Conservation (phyloP, 2,888 invertebrate genomes). For the Eremobia ochroleuca region DNA sequence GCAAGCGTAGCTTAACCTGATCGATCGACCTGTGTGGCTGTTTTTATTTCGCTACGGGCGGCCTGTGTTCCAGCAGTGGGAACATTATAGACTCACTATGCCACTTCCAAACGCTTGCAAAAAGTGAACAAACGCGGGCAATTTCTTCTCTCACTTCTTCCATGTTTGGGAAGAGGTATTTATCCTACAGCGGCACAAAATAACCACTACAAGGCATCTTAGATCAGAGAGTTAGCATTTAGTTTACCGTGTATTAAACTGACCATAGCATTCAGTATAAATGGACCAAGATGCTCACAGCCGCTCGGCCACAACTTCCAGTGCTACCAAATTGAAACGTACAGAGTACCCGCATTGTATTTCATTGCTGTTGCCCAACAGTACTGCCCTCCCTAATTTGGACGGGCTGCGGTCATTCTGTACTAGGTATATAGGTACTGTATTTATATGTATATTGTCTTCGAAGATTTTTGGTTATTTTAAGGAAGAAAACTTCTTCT, state of each 20-base stretch:
- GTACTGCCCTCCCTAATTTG: slow-evolving; percentile 44
- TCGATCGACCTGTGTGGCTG: too few relatives aligned
- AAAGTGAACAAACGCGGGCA: not conserved
- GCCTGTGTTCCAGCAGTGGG: too few relatives aligned
- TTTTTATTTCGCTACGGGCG: too few relatives aligned
- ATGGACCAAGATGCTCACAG: not conserved
- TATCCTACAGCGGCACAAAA: not conserved
- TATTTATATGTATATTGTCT: slow-evolving; percentile 8
- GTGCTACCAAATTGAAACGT: slow-evolving; percentile 63
- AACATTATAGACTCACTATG: too few relatives aligned
- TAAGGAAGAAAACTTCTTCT: not conserved
- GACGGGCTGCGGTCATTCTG: slow-evolving; percentile 22
- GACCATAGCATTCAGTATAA: slow-evolving; percentile 6
- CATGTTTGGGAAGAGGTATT: not conserved
- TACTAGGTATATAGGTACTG: not conserved
- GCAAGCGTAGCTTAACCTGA: too few relatives aligned
- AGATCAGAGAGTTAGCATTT: not conserved
- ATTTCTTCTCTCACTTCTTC: not conserved
- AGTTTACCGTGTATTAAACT: not conserved
- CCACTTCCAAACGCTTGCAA: not conserved
- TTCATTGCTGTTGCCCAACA: slow-evolving; percentile 27
- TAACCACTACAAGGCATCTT: not conserved
- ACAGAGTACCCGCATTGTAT: slow-evolving; percentile 21
- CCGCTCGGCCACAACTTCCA: slow-evolving; percentile 25
- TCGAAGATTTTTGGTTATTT: not conserved